Conservation (phyloP, 1,140 invertebrate species). For the Drosophila serrata region DNA sequence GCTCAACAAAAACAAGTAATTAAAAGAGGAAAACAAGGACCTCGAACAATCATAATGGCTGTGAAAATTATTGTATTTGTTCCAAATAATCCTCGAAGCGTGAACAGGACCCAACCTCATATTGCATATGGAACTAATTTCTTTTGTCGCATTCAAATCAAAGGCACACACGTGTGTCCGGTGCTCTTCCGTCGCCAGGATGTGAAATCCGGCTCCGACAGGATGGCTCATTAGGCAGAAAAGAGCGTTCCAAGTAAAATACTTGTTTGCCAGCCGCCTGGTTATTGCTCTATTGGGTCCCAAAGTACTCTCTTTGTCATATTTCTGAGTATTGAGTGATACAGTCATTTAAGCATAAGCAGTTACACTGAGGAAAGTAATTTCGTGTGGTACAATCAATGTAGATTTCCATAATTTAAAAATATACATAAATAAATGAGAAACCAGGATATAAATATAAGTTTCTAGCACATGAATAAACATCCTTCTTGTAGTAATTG, state of each 20-base stretch:
- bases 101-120: neutral
- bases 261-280: conserved; percentile 40
- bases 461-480: neutral
- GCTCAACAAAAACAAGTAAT: conserved; percentile 8
- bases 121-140: conserved; percentile 29
- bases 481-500: neutral
- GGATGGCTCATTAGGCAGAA: conserved; percentile 63
- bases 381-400: no score
- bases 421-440: neutral
- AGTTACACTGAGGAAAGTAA: neutral
- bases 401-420: neutral
- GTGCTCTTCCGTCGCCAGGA: conserved; percentile 64
- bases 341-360: conserved; percentile 57
- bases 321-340: conserved; percentile 55
- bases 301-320: conserved; percentile 62
- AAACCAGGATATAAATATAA: neutral
- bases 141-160: conserved; percentile 57
- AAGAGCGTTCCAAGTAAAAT: conserved; percentile 35
- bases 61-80: conserved; percentile 22
- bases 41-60: neutral
- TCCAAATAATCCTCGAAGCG: conserved; percentile 24
- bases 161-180: conserved; percentile 68
- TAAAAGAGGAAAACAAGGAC: conserved; percentile 20
- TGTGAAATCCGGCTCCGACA: conserved; percentile 27
- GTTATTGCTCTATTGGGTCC: conserved; percentile 68